Conservation (phyloP, 2,113 vertebrate species). For the Strix uralensis region DNA sequence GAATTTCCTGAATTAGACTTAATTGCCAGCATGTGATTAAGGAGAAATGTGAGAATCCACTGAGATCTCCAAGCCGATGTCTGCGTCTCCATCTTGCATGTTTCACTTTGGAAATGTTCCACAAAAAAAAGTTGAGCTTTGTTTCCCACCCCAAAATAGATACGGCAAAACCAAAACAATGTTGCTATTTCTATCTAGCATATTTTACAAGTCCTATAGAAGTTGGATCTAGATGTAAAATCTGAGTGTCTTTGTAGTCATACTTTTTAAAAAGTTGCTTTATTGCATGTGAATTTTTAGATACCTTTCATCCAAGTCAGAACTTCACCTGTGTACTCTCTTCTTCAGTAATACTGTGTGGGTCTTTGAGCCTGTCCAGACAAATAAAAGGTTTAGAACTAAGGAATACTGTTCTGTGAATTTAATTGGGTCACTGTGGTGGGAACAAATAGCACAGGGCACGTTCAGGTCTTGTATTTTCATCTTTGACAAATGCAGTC, state of each 20-base stretch:
- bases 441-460: not conserved
- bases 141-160: not conserved
- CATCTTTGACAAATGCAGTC: not conserved
- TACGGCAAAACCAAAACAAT: not conserved
- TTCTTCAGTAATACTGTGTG: not conserved
- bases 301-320: not conserved
- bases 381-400: not conserved
- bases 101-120: not conserved
- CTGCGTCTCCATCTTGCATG: not conserved
- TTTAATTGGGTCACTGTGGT: not conserved
- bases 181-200: not conserved
- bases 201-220: not conserved
- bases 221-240: not conserved
- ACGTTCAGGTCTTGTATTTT: not conserved
- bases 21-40: slow-evolving; percentile 25
- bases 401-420: not conserved
- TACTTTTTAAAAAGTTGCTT: not conserved
- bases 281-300: not conserved
- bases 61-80: not conserved
- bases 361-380: not conserved
- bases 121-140: not conserved
- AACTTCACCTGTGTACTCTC: not conserved
- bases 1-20: slow-evolving; percentile 17
- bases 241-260: not conserved
- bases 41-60: not conserved